A percentile compares a stretch with the other conserved stretches of the same genome.
phyloP scores from a whole-genome alignment of 2,888 invertebrate species.

The Plemyria rubiginata region DNA sequence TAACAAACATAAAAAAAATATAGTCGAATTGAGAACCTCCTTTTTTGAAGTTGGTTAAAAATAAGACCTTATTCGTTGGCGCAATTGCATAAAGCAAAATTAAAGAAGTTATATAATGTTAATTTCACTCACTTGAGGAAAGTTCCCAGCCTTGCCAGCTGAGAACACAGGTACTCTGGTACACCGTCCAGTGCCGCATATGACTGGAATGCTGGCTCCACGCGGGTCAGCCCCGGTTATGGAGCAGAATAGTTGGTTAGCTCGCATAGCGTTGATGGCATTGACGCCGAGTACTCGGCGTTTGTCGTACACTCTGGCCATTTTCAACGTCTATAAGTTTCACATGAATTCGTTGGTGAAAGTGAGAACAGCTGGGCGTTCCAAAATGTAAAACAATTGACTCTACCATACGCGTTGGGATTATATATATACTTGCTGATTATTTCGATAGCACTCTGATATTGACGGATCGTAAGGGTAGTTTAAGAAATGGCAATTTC shows the following conservation, averaged over 20 bases:
- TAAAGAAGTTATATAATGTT: neutral
- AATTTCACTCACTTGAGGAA: constrained; percentile 56
- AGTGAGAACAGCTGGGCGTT: neutral
- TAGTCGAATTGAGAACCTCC: no score
- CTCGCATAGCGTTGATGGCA: constrained; percentile 73
- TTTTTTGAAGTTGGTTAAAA: no score
- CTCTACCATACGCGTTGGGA: no score
- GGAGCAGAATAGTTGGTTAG: constrained; percentile 72
- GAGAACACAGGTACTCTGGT: constrained; percentile 77
- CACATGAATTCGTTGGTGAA: neutral
- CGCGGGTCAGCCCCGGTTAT: constrained; percentile 62
- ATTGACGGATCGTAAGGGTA: no score
- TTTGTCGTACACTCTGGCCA: constrained; percentile 58
- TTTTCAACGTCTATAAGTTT: constrained; percentile 61
- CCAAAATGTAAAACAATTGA: no score
- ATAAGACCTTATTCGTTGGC: no score
- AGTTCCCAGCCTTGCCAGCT: constrained; percentile 57
- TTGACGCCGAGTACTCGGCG: constrained; percentile 72
- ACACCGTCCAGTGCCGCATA: constrained; percentile 70
- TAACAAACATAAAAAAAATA: no score
- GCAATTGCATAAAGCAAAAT: no score
- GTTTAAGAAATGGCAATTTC: no score
- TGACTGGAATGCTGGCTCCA: constrained; percentile 57
- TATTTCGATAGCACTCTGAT: no score
- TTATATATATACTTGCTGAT: no score